These are phyloP conservation scores for Condylostylus longicornis DNA, from an alignment of 1,140 invertebrate genomes.

Conservation along the genomic window DNA sequence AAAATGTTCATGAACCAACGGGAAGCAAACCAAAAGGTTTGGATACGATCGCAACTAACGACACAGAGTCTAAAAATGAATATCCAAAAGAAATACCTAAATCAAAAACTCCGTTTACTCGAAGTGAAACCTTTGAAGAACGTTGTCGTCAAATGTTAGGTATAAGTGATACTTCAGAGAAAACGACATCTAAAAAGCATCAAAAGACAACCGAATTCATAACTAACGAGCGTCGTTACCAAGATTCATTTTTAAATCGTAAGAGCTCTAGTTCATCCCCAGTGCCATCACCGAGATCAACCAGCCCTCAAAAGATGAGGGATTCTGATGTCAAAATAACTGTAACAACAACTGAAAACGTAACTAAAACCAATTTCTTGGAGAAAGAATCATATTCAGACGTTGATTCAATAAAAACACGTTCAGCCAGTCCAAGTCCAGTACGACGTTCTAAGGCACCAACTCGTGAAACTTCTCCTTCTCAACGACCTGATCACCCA, in stretches of 20 bases:
- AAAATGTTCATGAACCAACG: slow-evolving; percentile 11
- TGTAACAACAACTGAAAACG: no score
- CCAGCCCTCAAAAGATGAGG: slow-evolving; percentile 5
- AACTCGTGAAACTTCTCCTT: slow-evolving; percentile 10
- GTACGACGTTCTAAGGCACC: background rate
- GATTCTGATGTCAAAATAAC: slow-evolving; percentile 9
- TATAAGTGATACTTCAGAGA: slow-evolving; percentile 31
- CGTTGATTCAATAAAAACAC: no score
- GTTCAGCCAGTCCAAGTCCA: no score
- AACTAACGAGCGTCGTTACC: slow-evolving; percentile 6
- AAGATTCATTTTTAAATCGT: no score
- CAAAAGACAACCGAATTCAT: slow-evolving; percentile 1
- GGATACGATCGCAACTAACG: slow-evolving; percentile 9
- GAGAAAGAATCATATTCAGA: no score
- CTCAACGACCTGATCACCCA: slow-evolving; percentile 6
- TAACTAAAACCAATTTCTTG: no score
- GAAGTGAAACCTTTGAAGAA: slow-evolving; percentile 53
- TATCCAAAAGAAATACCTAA: slow-evolving; percentile 18
- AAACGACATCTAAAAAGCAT: background rate
- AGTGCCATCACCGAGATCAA: slow-evolving; percentile 3
- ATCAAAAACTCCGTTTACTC: slow-evolving; percentile 34
- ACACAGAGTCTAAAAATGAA: slow-evolving; percentile 12
- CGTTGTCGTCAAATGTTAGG: slow-evolving; percentile 48
- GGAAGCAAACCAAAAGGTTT: slow-evolving; percentile 21
- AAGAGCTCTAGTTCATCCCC: background rate